Base-by-base conservation (phyloP, 2,888 invertebrate species). In the Portevinia maculata region DNA sequence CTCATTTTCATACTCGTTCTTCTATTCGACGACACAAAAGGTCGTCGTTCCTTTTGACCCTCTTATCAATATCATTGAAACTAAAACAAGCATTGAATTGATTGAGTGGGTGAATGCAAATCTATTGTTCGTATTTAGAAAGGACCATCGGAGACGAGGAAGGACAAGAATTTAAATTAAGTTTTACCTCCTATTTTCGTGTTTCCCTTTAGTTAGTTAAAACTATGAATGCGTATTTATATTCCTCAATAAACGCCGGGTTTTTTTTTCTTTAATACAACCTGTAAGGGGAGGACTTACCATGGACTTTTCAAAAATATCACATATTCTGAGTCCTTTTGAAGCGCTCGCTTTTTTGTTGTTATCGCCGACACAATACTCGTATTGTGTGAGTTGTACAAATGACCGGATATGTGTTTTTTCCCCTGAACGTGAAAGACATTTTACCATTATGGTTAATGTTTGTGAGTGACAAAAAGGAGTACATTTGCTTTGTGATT, bases 401-500 rank as follows among this genome's bases (percentile, higher is more conserved):
- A 64, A 55, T 69, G 74, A 64, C 69, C 73, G 55, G 62, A 74
- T 74, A 67, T 39, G 48, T 39, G 5, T 6, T 15, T 39, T 39
- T 57, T 73, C 5, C 67, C 73, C 53, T 1, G 28, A 46, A 24
- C 4, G 24, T 11, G n/a, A 8, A 34, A 24, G 8, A 32, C 1
- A 17, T 50, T 67, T 19, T n/a, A n/a, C n/a, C n/a, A n/a, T n/a
- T n/a, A n/a, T n/a, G n/a, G n/a, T n/a, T n/a, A n/a, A n/a, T n/a
- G 3, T 13, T 28, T 46, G 46, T 11, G 24, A 6, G 5, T 24
- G 5, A 24, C 2, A 24, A 2, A 24, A 24, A 5, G 5, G 24
- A 7, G 11, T 21, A n/a, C 1, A 32, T 15, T n/a, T 37, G 19
- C 21, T 2, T 41, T 17, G 9, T 11, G 34, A 57, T 15, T 37